Evolutionary conservation across 1,140 invertebrate genomes (phyloP).

Genomic region (Aphis gossypii): DNA sequence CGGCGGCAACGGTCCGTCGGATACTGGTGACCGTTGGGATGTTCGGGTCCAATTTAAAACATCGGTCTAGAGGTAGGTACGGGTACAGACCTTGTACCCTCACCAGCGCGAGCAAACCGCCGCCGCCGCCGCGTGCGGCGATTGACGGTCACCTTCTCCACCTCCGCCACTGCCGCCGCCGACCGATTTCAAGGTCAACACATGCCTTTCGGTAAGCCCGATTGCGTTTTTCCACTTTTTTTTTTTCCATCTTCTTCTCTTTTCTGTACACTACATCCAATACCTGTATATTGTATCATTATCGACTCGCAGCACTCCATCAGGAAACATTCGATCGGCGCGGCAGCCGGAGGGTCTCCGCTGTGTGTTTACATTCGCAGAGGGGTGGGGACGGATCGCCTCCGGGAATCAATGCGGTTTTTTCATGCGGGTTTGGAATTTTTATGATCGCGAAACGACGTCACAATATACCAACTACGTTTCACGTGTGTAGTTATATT

Average conservation of each 20-base stretch:
- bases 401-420: background rate
- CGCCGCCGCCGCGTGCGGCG: background rate
- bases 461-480: background rate
- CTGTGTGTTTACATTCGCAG: background rate
- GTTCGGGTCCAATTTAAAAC: conserved; percentile 40
- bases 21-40: conserved; percentile 45
- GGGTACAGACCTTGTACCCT: conserved; percentile 49
- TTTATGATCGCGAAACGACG: background rate
- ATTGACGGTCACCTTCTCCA: conserved; percentile 15
- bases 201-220: conserved; percentile 15
- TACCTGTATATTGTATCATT: background rate
- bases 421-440: background rate
- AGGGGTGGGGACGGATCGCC: too few relatives aligned
- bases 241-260: conserved; percentile 6
- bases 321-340: background rate
- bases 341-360: background rate
- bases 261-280: background rate
- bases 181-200: conserved; percentile 37
- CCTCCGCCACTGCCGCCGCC: background rate
- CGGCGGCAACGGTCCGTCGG: conserved; percentile 58
- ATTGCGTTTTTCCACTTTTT: conserved; percentile 2
- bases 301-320: background rate
- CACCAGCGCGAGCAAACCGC: conserved; percentile 1
- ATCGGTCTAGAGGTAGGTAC: background rate
- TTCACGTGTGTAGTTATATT: background rate